These are phyloP conservation scores for Rhabdornis inornatus DNA, from an alignment of 2,113 vertebrate genomes.

Conservation along the genomic window DNA sequence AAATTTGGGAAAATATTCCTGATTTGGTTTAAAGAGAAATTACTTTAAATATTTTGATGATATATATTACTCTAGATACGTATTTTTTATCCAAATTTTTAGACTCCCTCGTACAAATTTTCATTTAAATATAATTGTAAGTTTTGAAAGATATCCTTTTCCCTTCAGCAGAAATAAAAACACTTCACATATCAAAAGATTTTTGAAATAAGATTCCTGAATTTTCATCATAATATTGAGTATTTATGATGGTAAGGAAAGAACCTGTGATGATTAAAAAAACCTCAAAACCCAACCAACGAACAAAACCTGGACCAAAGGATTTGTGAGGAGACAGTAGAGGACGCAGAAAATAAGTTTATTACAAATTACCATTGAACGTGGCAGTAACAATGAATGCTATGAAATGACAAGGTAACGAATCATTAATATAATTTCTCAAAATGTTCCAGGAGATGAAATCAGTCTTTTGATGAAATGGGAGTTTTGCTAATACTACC, in stretches of 20 bases:
- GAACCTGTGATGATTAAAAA: not conserved
- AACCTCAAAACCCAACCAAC: rapidly evolving
- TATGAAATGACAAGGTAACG: not conserved
- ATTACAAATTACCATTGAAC: not conserved
- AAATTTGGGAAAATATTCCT: not conserved
- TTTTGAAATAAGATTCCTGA: not conserved
- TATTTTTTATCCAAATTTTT: not conserved
- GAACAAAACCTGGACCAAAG: not conserved
- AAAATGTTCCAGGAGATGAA: not conserved
- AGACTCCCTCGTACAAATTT: not conserved
- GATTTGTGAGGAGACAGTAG: not conserved
- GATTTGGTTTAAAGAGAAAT: not conserved
- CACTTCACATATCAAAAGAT: not conserved
- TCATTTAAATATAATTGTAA: not conserved
- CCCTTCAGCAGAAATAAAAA: not conserved
- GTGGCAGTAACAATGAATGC: not conserved
- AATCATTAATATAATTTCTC: not conserved
- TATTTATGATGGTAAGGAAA: not conserved
- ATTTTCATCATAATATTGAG: not conserved
- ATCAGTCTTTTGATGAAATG: not conserved
- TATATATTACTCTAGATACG: not conserved
- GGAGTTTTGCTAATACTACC: not conserved
- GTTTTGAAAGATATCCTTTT: not conserved
- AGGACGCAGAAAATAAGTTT: not conserved
- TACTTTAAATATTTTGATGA: not conserved